A percentile compares a stretch with the other conserved stretches of the same genome.
These are phyloP conservation scores for Cerastoderma edule DNA, from an alignment of 2,888 invertebrate species.

Conservation along the genomic window DNA sequence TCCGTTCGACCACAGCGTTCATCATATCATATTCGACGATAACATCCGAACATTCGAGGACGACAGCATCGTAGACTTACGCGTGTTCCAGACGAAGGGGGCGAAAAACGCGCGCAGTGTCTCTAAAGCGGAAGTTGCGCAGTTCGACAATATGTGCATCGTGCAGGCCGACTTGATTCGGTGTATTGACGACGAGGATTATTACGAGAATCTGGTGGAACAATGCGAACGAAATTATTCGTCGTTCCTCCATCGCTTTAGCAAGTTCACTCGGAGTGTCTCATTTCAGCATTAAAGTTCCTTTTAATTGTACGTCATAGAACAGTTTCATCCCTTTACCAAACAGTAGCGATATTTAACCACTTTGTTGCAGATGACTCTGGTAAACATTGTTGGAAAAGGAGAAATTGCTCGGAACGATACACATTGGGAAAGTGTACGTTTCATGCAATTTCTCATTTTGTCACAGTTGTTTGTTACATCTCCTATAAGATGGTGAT, in stretches of 20 bases:
- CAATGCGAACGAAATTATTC: constrained; percentile 78
- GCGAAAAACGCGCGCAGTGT: constrained; percentile 69
- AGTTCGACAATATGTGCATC: constrained; percentile 77
- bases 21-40: constrained; percentile 83
- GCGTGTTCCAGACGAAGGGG: constrained; percentile 70
- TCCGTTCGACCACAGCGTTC: constrained; percentile 71
- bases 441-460: too few relatives aligned
- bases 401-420: too few relatives aligned
- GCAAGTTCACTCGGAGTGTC: constrained; percentile 35
- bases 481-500: too few relatives aligned
- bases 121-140: constrained; percentile 68
- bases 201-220: constrained; percentile 77
- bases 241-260: constrained; percentile 50
- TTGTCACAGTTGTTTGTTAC: too few relatives aligned
- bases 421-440: too few relatives aligned
- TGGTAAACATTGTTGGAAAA: too few relatives aligned
- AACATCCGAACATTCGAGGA: constrained; percentile 81
- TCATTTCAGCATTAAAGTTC: constrained; percentile 28
- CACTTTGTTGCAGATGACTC: too few relatives aligned
- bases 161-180: constrained; percentile 82
- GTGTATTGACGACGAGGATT: constrained; percentile 77
- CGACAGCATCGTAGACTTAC: constrained; percentile 82
- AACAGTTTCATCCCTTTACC: too few relatives aligned
- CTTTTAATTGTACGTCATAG: too few relatives aligned
- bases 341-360: too few relatives aligned